These are phyloP conservation scores for Herpetotheres cachinnans DNA, from an alignment of 2,113 vertebrate genomes.

Conservation along the genomic window DNA sequence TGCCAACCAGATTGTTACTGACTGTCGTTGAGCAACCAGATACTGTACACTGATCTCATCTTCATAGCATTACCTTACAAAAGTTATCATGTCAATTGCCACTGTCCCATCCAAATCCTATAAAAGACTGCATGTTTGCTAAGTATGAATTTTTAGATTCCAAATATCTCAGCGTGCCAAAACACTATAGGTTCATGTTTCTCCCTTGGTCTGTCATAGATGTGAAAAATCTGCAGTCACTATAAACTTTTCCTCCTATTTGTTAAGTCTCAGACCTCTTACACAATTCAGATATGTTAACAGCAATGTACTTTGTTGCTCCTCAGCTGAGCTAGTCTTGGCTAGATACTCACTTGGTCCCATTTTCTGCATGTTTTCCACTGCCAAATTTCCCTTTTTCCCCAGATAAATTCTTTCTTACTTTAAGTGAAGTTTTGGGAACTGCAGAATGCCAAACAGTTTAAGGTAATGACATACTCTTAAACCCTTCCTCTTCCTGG, in stretches of 20 bases:
- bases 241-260: not conserved
- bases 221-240: not conserved
- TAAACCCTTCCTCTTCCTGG: not conserved
- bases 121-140: not conserved
- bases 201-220: not conserved
- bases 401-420: not conserved
- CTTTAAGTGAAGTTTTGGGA: not conserved
- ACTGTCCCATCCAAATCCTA: not conserved
- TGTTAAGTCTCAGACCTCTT: not conserved
- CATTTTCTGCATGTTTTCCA: not conserved
- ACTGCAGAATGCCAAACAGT: not conserved
- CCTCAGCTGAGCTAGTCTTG: not conserved
- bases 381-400: not conserved
- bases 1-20: not conserved
- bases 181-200: not conserved
- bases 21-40: not conserved
- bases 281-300: not conserved
- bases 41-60: not conserved
- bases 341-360: not conserved
- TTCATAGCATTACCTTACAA: not conserved
- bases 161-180: not conserved
- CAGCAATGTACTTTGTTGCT: not conserved
- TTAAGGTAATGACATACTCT: not conserved
- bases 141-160: not conserved
- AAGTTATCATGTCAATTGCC: not conserved